Percentiles rank a stretch among this genome's conserved stretches.
Evolutionary conservation across 2,113 vertebrate genomes (phyloP).

Genomic region (Phycodurus eques): DNA sequence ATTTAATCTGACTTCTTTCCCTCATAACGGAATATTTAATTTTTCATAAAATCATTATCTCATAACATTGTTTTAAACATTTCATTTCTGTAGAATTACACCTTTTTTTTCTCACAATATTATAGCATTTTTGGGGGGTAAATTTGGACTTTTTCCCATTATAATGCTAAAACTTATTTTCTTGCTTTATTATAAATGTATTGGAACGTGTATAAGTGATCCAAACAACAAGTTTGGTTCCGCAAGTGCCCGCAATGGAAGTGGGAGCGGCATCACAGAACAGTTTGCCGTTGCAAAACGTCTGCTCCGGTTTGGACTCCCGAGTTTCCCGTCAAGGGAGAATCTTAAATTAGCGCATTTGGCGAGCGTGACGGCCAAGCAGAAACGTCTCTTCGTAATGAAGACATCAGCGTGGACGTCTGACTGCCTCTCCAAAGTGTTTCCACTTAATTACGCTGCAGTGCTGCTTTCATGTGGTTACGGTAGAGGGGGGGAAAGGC

Average conservation of each 20-base stretch:
- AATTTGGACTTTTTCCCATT: background rate
- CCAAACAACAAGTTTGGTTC: background rate
- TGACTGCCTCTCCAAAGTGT: slow-evolving; percentile 40
- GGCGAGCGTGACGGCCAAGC: slow-evolving; percentile 15
- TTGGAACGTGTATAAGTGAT: background rate
- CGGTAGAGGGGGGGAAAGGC: slow-evolving; percentile 40
- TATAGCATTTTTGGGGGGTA: background rate
- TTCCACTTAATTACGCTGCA: slow-evolving; percentile 60
- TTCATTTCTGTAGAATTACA: background rate
- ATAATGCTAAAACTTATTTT: background rate
- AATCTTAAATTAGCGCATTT: slow-evolving; percentile 22
- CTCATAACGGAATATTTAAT: background rate
- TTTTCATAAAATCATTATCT: background rate
- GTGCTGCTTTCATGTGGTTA: slow-evolving; percentile 58
- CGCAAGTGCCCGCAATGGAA: background rate
- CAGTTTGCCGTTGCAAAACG: slow-evolving; percentile 4
- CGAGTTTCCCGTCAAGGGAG: slow-evolving; percentile 12
- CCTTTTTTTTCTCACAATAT: background rate
- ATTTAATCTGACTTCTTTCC: background rate
- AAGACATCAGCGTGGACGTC: slow-evolving; percentile 48
- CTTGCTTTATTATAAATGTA: too few species aligned
- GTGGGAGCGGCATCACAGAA: background rate
- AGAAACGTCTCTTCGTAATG: slow-evolving; percentile 49
- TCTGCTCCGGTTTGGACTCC: slow-evolving; percentile 1
- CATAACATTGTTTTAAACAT: background rate